Percentiles rank a stretch among this genome's conserved stretches.
Conservation (phyloP, 2,888 invertebrate genomes). For the Dynastes maya region DNA sequence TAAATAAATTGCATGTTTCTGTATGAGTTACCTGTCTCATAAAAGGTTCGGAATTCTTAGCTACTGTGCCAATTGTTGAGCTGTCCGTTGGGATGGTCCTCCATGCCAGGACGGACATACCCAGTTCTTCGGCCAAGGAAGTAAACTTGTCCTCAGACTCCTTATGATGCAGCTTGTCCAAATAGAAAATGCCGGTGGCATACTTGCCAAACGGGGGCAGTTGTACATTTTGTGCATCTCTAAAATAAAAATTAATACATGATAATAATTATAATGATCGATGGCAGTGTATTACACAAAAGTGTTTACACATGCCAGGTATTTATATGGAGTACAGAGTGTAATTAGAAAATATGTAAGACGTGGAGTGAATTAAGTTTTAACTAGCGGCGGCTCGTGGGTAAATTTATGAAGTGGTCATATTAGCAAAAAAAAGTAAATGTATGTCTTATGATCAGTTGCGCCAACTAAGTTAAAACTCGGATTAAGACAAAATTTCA, state of each 20-base stretch:
- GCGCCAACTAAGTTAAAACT: too few relatives aligned
- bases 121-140: conserved; percentile 85
- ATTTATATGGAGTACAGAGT: too few relatives aligned
- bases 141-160: conserved; percentile 88
- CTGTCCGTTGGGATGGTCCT: conserved; percentile 93
- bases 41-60: conserved; percentile 94
- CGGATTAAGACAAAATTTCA: too few relatives aligned
- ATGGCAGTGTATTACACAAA: too few relatives aligned
- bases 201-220: conserved; percentile 92
- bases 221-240: conserved; percentile 85
- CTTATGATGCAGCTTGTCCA: conserved; percentile 87
- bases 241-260: conserved; percentile 67
- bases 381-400: too few relatives aligned
- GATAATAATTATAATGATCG: neutral
- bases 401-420: too few relatives aligned
- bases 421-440: too few relatives aligned
- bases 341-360: too few relatives aligned
- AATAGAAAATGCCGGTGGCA: conserved; percentile 96
- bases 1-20: neutral
- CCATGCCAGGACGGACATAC: conserved; percentile 92
- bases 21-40: conserved; percentile 87
- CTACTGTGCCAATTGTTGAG: conserved; percentile 90
- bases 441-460: too few relatives aligned
- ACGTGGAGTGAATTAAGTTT: too few relatives aligned
- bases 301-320: too few relatives aligned